Conservation (phyloP, 2,888 invertebrate genomes). For the Caenorhabditis sp. region DNA sequence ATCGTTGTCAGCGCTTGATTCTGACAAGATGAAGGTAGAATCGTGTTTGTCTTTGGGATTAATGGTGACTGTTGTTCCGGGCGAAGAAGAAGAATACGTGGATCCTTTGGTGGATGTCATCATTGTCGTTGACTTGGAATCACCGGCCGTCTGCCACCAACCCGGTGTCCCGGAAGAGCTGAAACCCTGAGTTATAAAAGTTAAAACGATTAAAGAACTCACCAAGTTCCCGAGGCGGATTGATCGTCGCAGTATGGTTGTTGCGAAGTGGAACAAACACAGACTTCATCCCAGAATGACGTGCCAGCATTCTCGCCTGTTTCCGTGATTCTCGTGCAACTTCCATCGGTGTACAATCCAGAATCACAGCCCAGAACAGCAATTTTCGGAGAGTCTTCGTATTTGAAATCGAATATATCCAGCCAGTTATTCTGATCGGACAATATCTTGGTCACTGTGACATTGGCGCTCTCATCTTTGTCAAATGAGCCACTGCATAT, state of each 20-base stretch:
- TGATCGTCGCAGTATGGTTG: neutral
- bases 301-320: neutral
- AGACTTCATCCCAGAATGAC: neutral
- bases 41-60: too few species aligned
- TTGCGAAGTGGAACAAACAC: neutral
- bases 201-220: neutral
- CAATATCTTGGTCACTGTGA: too few species aligned
- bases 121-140: neutral
- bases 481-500: neutral
- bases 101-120: too few species aligned
- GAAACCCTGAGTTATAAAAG: too few species aligned
- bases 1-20: too few species aligned
- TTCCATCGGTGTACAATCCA: neutral
- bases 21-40: too few species aligned
- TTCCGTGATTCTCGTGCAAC: neutral
- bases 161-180: too few species aligned
- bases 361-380: neutral
- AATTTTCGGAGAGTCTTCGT: neutral
- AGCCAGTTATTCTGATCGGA: neutral
- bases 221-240: neutral
- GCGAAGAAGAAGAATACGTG: too few species aligned
- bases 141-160: too few species aligned
- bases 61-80: too few species aligned
- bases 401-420: constrained; percentile 12
- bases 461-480: neutral